A percentile compares a stretch with the other conserved stretches of the same genome.
These are phyloP conservation scores for Silurus meridionalis DNA, from an alignment of 2,113 vertebrate species.

Conservation along the genomic window DNA sequence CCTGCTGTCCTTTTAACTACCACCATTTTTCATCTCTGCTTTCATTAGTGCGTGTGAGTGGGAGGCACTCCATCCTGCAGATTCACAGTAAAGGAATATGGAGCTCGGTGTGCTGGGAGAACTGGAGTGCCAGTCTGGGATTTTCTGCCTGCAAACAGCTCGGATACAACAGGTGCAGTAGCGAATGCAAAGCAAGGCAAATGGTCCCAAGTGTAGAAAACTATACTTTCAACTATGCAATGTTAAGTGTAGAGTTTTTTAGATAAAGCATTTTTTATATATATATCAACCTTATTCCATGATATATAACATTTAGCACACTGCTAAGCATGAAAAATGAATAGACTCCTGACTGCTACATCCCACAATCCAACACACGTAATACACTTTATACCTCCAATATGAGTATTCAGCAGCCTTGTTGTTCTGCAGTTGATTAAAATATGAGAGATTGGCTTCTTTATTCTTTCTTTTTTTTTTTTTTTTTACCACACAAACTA, in stretches of 20 bases:
- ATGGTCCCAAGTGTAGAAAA: background rate
- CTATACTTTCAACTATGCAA: background rate
- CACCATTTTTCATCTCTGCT: slow-evolving; percentile 25
- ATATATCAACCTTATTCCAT: background rate
- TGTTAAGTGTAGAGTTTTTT: background rate
- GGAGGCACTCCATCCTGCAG: slow-evolving; percentile 56
- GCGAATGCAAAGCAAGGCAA: background rate
- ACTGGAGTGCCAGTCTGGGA: slow-evolving; percentile 51
- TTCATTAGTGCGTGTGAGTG: slow-evolving; percentile 58
- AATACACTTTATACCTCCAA: background rate
- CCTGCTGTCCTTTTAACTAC: background rate
- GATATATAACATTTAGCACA: background rate
- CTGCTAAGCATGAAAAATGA: background rate
- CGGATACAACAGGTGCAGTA: slow-evolving; percentile 59
- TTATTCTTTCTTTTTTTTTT: background rate
- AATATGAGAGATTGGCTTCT: too few species aligned
- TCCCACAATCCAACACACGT: background rate
- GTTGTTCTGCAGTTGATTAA: background rate
- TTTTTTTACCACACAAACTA: background rate
- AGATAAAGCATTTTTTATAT: background rate
- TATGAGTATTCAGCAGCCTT: background rate
- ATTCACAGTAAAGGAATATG: slow-evolving; percentile 52
- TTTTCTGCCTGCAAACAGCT: slow-evolving; percentile 59
- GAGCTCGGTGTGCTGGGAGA: slow-evolving; percentile 58
- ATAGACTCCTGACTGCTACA: background rate